Conservation (phyloP, 1,140 invertebrate species). For the Philopotamus ludificatus region DNA sequence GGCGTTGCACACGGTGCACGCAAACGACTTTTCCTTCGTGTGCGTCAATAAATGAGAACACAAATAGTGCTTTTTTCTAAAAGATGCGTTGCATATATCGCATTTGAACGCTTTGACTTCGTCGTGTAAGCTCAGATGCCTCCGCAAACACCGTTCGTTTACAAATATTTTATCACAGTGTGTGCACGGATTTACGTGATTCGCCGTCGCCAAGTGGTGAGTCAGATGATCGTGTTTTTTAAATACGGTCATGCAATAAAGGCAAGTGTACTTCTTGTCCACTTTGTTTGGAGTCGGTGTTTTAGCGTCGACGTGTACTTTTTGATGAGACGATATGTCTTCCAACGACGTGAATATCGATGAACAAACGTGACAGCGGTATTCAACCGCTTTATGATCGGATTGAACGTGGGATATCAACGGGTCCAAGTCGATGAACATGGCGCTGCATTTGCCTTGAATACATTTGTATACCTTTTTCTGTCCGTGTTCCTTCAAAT, state of each 20-base stretch:
- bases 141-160: constrained; percentile 12
- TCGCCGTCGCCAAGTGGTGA: constrained; percentile 55
- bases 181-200: constrained; percentile 15
- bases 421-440: constrained; percentile 43
- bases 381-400: constrained; percentile 51
- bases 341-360: constrained; percentile 57
- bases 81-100: constrained; percentile 17
- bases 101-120: constrained; percentile 15
- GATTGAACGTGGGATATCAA: constrained; percentile 44
- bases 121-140: constrained; percentile 16
- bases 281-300: constrained; percentile 19
- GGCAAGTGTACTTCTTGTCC: constrained; percentile 48
- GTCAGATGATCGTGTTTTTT: constrained; percentile 66
- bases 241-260: constrained; percentile 67
- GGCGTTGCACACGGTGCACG: constrained; percentile 21
- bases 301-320: constrained; percentile 52
- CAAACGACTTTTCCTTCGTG: constrained; percentile 22
- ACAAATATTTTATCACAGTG: constrained; percentile 3
- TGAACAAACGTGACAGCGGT: constrained; percentile 60
- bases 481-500: constrained; percentile 44
- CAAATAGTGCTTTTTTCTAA: constrained; percentile 15
- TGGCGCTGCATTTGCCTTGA: constrained; percentile 43
- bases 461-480: constrained; percentile 46
- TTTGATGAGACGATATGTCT: constrained; percentile 61
- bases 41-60: constrained; percentile 18